Conservation (phyloP, 2,888 invertebrate genomes). For the Nephrocerus scutellatus region DNA sequence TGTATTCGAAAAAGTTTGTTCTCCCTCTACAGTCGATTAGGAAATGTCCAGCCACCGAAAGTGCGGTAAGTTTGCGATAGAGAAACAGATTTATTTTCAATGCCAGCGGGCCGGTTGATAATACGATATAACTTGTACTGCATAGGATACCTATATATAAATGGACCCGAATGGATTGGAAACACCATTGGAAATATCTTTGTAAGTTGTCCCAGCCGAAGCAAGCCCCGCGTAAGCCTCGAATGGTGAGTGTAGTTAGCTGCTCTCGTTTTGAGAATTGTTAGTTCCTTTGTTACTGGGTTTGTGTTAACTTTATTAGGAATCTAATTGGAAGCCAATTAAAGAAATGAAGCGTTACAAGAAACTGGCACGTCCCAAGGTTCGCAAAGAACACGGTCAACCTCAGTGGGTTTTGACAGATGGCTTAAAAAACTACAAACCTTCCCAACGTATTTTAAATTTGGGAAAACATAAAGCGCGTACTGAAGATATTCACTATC, state of each 20-base stretch:
- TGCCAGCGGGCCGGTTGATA: too few species aligned
- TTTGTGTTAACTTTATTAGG: too few species aligned
- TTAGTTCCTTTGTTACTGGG: too few species aligned
- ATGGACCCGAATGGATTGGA: too few species aligned
- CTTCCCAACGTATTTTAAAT: slow-evolving; percentile 20
- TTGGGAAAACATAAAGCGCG: slow-evolving; percentile 22
- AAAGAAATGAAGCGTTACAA: slow-evolving; percentile 28
- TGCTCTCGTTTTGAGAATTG: too few species aligned
- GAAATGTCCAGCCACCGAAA: slow-evolving; percentile 31
- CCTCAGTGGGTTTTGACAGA: slow-evolving; percentile 29
- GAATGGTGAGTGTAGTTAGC: too few species aligned
- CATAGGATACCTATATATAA: too few species aligned
- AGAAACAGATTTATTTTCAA: too few species aligned
- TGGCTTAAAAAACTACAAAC: slow-evolving; percentile 21
- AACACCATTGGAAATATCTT: too few species aligned
- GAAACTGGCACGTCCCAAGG: slow-evolving; percentile 28
- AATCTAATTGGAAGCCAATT: slow-evolving; percentile 16
- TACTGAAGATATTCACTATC: slow-evolving; percentile 13
- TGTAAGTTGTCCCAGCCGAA: too few species aligned
- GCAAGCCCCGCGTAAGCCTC: too few species aligned
- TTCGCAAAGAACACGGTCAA: slow-evolving; percentile 17
- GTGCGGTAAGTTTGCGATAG: slow-evolving; percentile 31
- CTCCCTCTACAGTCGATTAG: slow-evolving; percentile 41
- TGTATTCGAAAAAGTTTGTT: slow-evolving; percentile 36
- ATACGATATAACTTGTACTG: too few species aligned